Evolutionary conservation across 2,888 invertebrate genomes (phyloP).

Genomic region (Macrosiphum euphorbiae): DNA sequence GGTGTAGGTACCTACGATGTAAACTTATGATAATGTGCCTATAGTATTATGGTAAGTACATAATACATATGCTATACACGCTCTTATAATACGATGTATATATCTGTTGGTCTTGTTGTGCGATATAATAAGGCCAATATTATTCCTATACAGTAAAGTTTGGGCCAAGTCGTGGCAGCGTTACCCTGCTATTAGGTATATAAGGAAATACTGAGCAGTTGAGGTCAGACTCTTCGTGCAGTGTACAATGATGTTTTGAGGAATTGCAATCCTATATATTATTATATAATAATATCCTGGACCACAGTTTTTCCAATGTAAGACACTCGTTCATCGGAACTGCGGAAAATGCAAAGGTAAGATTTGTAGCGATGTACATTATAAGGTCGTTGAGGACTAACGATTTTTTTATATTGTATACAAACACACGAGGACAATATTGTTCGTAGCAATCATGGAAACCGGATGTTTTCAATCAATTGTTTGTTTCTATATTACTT

Average conservation of each 20-base stretch:
- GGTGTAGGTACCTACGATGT: not conserved
- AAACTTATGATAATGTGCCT: not conserved
- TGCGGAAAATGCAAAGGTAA: not conserved
- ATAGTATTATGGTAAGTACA: not conserved
- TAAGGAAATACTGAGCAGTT: not conserved
- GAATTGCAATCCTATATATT: not conserved
- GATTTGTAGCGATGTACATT: not conserved
- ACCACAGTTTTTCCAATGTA: not conserved
- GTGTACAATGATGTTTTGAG: not conserved
- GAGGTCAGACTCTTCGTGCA: not conserved
- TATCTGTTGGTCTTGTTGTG: not conserved
- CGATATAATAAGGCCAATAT: not conserved
- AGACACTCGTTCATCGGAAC: not conserved
- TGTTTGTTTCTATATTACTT: constrained; percentile 35
- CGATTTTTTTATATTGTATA: not conserved
- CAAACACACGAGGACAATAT: not conserved
- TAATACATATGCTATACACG: not conserved
- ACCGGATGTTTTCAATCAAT: constrained; percentile 62
- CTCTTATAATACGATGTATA: not conserved
- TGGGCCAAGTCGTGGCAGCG: constrained; percentile 13
- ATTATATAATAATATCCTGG: not conserved
- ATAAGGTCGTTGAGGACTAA: not conserved
- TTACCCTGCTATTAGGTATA: not conserved
- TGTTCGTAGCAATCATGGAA: constrained; percentile 29
- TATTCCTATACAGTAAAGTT: not conserved